Evolutionary conservation across 1,140 invertebrate genomes (phyloP).

Genomic region (Drosophila prosaltans): DNA sequence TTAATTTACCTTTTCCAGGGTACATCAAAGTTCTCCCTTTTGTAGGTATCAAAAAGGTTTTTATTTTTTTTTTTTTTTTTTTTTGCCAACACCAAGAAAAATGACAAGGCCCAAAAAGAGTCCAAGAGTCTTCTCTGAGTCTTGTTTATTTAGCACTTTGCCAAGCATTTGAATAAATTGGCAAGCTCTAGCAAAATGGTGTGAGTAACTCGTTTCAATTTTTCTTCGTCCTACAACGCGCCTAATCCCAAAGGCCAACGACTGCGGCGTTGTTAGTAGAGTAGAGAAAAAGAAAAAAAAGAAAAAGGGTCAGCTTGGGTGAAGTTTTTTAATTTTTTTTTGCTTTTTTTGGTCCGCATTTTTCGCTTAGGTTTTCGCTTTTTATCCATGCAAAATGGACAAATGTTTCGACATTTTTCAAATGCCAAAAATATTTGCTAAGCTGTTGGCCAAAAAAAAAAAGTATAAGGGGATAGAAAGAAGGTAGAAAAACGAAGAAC

Average conservation of each 20-base stretch:
- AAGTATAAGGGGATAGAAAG: not conserved
- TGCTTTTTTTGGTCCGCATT: conserved; percentile 23
- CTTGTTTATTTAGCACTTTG: conserved; percentile 82
- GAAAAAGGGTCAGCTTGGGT: conserved; percentile 68
- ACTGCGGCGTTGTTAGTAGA: conserved; percentile 23
- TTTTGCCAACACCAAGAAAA: conserved; percentile 63
- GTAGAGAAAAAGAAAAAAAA: conserved; percentile 23
- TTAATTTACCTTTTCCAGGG: not conserved
- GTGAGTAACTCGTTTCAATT: conserved; percentile 67
- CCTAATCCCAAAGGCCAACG: conserved; percentile 69
- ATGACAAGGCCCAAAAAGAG: conserved; percentile 62
- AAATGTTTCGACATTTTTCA: conserved; percentile 75
- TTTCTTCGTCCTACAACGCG: conserved; percentile 47
- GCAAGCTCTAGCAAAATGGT: conserved; percentile 61
- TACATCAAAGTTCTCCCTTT: not conserved
- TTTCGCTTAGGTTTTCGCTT: conserved; percentile 36
- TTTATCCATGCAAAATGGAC: conserved; percentile 57
- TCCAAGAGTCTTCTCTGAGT: conserved; percentile 51
- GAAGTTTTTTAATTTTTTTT: conserved; percentile 57
- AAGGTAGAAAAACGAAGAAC: conserved; percentile 22
- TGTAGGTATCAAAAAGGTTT: not conserved
- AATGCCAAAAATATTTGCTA: conserved; percentile 56
- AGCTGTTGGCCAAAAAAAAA: conserved; percentile 45
- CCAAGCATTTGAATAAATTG: conserved; percentile 81
- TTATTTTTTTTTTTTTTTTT: conserved; percentile 1